Conservation (phyloP, 1,140 invertebrate genomes). For the Berghia stephanieae region DNA sequence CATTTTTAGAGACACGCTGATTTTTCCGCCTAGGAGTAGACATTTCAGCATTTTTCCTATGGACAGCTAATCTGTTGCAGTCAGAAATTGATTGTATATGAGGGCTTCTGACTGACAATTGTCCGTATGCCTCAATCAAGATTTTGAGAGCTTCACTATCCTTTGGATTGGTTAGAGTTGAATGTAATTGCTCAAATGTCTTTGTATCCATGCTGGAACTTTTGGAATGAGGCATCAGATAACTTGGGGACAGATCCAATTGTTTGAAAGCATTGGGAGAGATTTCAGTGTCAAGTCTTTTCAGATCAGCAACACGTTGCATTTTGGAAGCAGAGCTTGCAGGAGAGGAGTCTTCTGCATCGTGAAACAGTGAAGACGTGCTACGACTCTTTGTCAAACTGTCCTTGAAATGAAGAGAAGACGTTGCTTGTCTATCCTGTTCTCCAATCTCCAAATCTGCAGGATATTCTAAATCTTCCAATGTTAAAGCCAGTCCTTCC, state of each 20-base stretch:
- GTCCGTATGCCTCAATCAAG: conserved; percentile 26
- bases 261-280: conserved; percentile 31
- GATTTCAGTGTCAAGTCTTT: background rate
- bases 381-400: background rate
- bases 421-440: too few species aligned
- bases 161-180: background rate
- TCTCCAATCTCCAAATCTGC: too few species aligned
- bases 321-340: conserved; percentile 32
- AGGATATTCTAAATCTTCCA: conserved; percentile 32
- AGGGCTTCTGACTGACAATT: background rate
- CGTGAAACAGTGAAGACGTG: conserved; percentile 21
- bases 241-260: background rate
- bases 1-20: too few species aligned
- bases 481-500: conserved; percentile 28
- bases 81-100: background rate
- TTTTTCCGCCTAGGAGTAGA: background rate
- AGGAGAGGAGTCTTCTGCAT: conserved; percentile 21
- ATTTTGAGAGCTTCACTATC: conserved; percentile 4
- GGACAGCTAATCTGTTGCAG: too few species aligned
- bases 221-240: too few species aligned
- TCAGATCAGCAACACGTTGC: background rate
- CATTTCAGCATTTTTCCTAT: background rate
- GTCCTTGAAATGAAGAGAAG: too few species aligned
- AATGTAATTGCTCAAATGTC: background rate
- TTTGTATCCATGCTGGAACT: background rate